Evolutionary conservation across 1,140 invertebrate genomes (phyloP), one percentile per base, ranked within the genome.

Genomic region (Dreissena polymorpha): DNA sequence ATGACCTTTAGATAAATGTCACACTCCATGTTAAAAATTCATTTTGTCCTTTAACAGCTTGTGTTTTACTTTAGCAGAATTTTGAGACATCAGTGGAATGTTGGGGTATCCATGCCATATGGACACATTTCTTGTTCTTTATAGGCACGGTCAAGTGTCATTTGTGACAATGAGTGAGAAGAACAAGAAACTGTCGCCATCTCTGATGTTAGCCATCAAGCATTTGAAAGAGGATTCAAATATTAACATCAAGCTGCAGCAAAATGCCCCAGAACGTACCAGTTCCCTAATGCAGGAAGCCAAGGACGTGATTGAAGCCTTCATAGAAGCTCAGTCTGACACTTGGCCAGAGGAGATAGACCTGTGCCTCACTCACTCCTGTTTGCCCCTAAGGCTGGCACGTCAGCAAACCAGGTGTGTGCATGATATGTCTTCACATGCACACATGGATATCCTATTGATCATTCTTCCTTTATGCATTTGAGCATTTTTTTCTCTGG

Each of bases 261-360:
- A 60, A 10, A 60, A n/a, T n/a, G 57, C 16, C 57, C 57, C 57
- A 60, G 57, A 60, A 60, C 2, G 57, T 3, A 23, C 16, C 16
- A n/a, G 21, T 60, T 18, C 57, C 2, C 21, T 60, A 12, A 60
- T 60, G 57, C 2, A 73, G 55, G 71, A 73, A 27, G 70, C 68
- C n/a, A 53, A 70, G 13, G 25, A 29, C 51, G 13, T 72, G 29
- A 81, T 81, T 21, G 55, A 39, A n/a, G 68, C 70, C n/a, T 81
- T 81, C 71, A 63, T 73, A 23, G 55, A 64, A 14, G 65, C 71
- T 29, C 50, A 72, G 23, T 39, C 75, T 53, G 63, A 55, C 39
- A 72, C 57, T 10, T 81, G 78, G 78, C 69, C 78, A 18, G 60
- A 72, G 27, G 64, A 73, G 23, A 65, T 81, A 14, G 78, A 81